Conservation (phyloP, 2,113 vertebrate species). For the Montifringilla adamsi region DNA sequence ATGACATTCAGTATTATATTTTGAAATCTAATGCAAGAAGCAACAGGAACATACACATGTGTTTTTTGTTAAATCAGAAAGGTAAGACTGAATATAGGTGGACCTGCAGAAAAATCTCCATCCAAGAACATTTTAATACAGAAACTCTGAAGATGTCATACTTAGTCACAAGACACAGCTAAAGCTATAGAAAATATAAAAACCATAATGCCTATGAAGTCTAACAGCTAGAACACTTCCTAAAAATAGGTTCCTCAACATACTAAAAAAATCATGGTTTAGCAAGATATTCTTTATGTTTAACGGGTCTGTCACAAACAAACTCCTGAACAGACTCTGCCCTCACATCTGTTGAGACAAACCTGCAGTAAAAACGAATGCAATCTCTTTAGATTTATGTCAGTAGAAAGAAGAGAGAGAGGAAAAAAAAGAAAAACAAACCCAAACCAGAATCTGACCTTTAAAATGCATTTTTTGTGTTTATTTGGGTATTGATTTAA, state of each 20-base stretch:
- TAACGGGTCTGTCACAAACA: conserved; percentile 4
- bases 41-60: not conserved
- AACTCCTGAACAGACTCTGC: not conserved
- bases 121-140: not conserved
- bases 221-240: not conserved
- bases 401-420: not conserved
- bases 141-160: not conserved
- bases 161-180: conserved; percentile 11
- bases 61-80: not conserved
- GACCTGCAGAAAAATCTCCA: not conserved
- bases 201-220: not conserved
- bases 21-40: not conserved
- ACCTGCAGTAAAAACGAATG: not conserved
- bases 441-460: not conserved
- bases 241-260: conserved; percentile 13
- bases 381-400: not conserved
- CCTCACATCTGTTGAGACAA: not conserved
- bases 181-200: conserved; percentile 16
- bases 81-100: not conserved
- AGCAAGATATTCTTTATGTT: not conserved
- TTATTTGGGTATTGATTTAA: conserved; percentile 12
- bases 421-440: too few relatives aligned
- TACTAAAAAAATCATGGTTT: conserved; percentile 7
- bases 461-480: not conserved
- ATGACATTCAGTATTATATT: not conserved